Base-by-base conservation (phyloP, 2,797 vertebrate genomes). In the Melanotaenia maccullochi region DNA sequence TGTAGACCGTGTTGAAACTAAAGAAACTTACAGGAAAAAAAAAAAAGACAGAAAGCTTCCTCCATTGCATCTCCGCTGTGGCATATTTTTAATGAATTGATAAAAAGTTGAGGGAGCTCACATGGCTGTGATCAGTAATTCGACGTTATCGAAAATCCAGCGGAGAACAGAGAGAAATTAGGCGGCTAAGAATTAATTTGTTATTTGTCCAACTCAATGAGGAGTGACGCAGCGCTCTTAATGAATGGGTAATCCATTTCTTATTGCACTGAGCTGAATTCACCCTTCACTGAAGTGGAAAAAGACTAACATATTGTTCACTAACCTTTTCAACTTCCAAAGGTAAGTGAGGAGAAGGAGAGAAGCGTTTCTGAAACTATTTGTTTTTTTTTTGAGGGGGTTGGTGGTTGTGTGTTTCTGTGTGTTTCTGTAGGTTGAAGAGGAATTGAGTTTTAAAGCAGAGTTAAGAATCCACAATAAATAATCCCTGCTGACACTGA, bases 161-260 rank as follows among this genome's bases (percentile, higher is more conserved):
- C 16, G 75, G 88, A 91, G 91, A 92, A 90, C 87, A 85, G 88
- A 82, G 85, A 90, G 91, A 92, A 93, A 94, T 92, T 92, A 92
- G 88, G 83, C 79, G 16, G 82, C 85, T 87, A 82, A 87, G 91
- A 92, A 92, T 92, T 88, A 91, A 92, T 93, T 93, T 91, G 91
- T 91, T 93, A 90, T 93, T 93, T 92, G 92, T 92, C 91, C 92
- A 90, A 91, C 76, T 86, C 92, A 90, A 90, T 92, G 92, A 93
- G 87, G 93, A 93, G 90, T 92, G 92, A 93, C 93, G 81, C 87
- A 89, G 87, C 85, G 76, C 64, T 77, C 86, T 84, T 89, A 92
- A 91, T 92, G 92, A 92, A 89, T 75, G 82, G 85, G 85, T 91
- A 90, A 92, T 94, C 89, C 86, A 87, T 92, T 93, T 91, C 85